Evolutionary conservation across 2,113 vertebrate genomes (phyloP).

Genomic region (Phylloscopus trochiloides): DNA sequence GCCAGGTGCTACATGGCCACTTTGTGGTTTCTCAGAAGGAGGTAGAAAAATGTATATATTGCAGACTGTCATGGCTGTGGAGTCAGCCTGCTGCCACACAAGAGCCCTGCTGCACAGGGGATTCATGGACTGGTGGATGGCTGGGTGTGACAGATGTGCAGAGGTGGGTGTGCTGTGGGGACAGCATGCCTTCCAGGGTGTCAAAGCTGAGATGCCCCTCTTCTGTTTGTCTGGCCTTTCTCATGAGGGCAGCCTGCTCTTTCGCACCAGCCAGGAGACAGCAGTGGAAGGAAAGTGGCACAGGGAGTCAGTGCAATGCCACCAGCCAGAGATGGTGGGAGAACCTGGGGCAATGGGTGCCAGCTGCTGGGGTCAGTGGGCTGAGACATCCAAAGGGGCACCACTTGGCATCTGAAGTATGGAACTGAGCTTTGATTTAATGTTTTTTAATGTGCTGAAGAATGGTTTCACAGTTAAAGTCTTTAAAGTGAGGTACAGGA

Average conservation of each 20-base stretch:
- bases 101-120: too few species aligned
- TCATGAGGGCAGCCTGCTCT: background rate
- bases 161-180: background rate
- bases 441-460: background rate
- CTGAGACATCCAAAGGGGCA: background rate
- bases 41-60: background rate
- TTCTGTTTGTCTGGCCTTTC: background rate
- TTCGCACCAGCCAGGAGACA: background rate
- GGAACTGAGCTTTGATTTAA: background rate
- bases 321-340: background rate
- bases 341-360: rapidly evolving
- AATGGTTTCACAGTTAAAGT: background rate
- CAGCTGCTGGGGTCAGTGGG: background rate
- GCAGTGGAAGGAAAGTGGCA: background rate
- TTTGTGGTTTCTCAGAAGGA: background rate
- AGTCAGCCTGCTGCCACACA: background rate
- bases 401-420: background rate
- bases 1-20: background rate
- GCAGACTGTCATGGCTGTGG: rapidly evolving
- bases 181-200: rapidly evolving
- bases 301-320: rapidly evolving
- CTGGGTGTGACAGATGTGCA: rapidly evolving
- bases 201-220: background rate
- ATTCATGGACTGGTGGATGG: background rate
- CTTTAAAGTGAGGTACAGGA: background rate